Base-by-base conservation (phyloP, 2,888 invertebrate species). In the Apamea sordens region DNA sequence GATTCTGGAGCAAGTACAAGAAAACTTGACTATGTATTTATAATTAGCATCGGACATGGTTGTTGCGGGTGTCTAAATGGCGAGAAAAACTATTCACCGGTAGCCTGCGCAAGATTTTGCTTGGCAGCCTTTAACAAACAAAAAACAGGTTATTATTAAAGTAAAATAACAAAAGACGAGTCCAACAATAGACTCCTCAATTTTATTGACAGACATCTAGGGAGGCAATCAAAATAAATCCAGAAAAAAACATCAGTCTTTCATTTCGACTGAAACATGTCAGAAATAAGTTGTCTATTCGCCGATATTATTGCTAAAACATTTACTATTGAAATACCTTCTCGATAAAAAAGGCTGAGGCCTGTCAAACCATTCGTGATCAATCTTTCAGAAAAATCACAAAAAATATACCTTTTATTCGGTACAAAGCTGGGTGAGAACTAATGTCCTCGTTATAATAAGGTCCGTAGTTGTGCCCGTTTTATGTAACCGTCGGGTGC, bases 391-490 rank as follows among this genome's bases (percentile, higher is more conserved):
- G 36, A 73, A 78, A 82, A 73, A 70, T 73, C 77, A 47, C 44
- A 73, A 67, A 83, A 69, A 69, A 64, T 50, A 32, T 70, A 63
- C 73, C n/a, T 78, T 77, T 77, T 47, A 74, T 86, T 63, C 61
- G 44, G 64, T 69, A 71, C 83, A 86, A 53, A 73, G 73, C 73
- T 79, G 61, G 69, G 87, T 76, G 80, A 75, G 41, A 76, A 74
- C 63, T 79, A 87, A 84, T 80, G 76, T 84, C 32, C 79, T 87
- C 64, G 68, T 63, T 72, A 78, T 83, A 79, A 67, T 70, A 84
- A 78, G 70, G 79, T 73, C 36, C 53, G 32, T 67, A 70, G 74
- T 77, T 75, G 79, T 79, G 13, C 64, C 64, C 61, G 28, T 68
- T 76, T 80, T 80, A 85, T 53, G 69, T 77, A 64, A 75, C 68